These are phyloP conservation scores for Enhydra lutris DNA, from an alignment of 2,113 vertebrate species.

Conservation along the genomic window DNA sequence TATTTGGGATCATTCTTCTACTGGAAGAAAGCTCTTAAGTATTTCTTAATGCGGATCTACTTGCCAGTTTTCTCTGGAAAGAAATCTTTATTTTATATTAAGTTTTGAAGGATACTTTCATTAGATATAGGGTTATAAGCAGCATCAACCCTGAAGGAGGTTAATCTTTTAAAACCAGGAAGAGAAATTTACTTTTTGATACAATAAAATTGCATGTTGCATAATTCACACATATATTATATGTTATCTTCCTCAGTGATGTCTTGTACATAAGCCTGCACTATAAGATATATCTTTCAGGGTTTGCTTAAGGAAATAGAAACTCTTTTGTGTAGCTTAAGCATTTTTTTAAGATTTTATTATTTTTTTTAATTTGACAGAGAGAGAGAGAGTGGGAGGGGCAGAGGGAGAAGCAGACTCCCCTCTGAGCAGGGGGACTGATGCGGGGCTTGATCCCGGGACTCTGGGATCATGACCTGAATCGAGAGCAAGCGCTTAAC, in stretches of 20 bases:
- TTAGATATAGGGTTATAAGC: neutral
- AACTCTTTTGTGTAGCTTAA: neutral
- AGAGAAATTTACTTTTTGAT: neutral
- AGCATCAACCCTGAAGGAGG: neutral
- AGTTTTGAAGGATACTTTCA: neutral
- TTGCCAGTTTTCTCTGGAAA: neutral
- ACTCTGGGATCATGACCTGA: too few relatives aligned
- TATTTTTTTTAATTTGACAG: too few relatives aligned
- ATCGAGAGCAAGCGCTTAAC: accelerated
- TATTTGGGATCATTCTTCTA: neutral
- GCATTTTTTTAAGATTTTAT: neutral
- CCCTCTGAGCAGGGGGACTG: too few relatives aligned
- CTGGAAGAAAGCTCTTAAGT: neutral
- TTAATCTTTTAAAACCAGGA: neutral
- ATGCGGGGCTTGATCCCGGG: too few relatives aligned
- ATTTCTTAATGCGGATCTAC: neutral
- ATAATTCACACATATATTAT: neutral
- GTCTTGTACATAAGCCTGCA: neutral
- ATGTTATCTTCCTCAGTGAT: neutral
- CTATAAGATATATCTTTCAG: neutral
- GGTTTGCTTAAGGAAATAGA: neutral
- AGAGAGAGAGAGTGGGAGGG: too few relatives aligned
- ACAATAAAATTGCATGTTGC: neutral
- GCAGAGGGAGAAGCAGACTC: too few relatives aligned
- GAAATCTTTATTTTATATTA: neutral